Conservation (phyloP, 1,140 invertebrate genomes). For the Lepidostoma basale region DNA sequence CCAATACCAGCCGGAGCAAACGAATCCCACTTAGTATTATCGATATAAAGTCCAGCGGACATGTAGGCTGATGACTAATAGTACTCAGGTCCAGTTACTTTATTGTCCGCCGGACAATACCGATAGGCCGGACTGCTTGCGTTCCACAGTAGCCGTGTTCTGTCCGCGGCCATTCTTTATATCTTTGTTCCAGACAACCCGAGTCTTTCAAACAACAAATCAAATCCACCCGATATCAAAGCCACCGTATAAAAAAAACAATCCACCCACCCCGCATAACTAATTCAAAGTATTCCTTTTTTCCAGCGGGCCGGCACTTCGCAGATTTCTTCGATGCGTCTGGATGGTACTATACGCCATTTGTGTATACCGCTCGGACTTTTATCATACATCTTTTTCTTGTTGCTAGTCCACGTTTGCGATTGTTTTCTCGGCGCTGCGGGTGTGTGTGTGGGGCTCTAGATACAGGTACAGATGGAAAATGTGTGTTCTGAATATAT, state of each 20-base stretch:
- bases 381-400: conserved; percentile 36
- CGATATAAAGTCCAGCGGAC: conserved; percentile 4
- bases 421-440: conserved; percentile 31
- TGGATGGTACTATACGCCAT: conserved; percentile 1
- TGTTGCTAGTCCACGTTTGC: conserved; percentile 25
- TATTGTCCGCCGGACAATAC: conserved; percentile 28
- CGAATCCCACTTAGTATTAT: background rate
- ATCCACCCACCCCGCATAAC: background rate
- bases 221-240: background rate
- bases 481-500: conserved; percentile 36
- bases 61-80: conserved; percentile 13
- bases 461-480: conserved; percentile 23
- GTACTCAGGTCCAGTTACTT: background rate
- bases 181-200: conserved; percentile 15
- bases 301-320: background rate
- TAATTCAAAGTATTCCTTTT: background rate
- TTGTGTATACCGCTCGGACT: conserved; percentile 9
- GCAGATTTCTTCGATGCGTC: background rate
- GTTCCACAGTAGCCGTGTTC: conserved; percentile 25
- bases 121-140: background rate
- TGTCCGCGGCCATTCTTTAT: conserved; percentile 27
- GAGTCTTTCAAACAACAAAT: background rate
- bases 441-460: background rate
- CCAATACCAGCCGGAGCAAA: background rate
- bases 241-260: background rate